Percentiles rank a stretch among this genome's conserved stretches.
These are phyloP conservation scores for Sclerodermus sp. DNA, from an alignment of 2,888 invertebrate species.

Conservation along the genomic window DNA sequence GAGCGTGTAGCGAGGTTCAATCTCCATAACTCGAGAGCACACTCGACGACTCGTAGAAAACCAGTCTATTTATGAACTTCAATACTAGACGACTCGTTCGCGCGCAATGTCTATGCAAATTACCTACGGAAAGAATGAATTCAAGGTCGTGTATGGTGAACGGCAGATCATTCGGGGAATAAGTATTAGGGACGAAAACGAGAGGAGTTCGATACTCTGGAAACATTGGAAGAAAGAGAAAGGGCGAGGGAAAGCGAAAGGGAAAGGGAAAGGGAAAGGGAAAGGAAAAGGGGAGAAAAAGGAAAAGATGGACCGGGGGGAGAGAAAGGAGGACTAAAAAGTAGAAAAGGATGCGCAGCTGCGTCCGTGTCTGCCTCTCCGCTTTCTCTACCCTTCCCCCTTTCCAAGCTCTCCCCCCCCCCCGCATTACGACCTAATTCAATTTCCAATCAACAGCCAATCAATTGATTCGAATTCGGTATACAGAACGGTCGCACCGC, in stretches of 20 bases:
- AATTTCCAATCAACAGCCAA: slow-evolving; percentile 65
- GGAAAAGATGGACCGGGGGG: background rate
- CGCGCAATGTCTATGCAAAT: too few relatives aligned
- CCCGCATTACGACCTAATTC: slow-evolving; percentile 62
- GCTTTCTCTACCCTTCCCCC: slow-evolving; percentile 7
- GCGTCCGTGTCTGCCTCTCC: too few relatives aligned
- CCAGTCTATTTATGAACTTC: too few relatives aligned
- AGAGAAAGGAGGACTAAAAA: background rate
- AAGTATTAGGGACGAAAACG: too few relatives aligned
- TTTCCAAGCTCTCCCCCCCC: slow-evolving; percentile 38
- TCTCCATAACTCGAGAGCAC: too few relatives aligned
- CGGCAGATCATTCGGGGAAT: too few relatives aligned
- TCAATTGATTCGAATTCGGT: slow-evolving; percentile 63
- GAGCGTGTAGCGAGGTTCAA: too few relatives aligned
- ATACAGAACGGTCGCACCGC: slow-evolving; percentile 47
- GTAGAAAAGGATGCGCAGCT: background rate
- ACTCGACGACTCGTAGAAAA: too few relatives aligned
- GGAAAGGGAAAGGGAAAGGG: slow-evolving; percentile 9
- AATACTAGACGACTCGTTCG: too few relatives aligned
- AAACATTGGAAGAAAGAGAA: slow-evolving; percentile 36
- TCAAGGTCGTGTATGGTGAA: too few relatives aligned
- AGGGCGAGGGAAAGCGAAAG: slow-evolving; percentile 6
- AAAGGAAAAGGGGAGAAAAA: slow-evolving; percentile 6
- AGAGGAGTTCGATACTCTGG: slow-evolving; percentile 50
- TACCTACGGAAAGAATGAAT: too few relatives aligned